Base-by-base conservation (phyloP, 2,888 invertebrate genomes). In the Perdita meconis region DNA sequence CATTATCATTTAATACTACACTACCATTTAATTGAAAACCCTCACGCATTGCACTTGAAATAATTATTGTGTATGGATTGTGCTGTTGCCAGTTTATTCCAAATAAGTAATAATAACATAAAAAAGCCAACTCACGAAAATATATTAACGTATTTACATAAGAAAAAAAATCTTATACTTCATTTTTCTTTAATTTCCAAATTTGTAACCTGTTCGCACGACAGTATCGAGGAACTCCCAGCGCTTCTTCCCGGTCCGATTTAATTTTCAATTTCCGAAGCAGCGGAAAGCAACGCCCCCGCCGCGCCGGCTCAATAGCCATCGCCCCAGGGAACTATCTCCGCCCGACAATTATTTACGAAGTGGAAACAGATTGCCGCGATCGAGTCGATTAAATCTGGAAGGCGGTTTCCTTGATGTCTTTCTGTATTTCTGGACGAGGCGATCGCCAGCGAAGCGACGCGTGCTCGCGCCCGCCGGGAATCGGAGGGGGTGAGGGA, bases 251-350 rank as follows among this genome's bases (percentile, higher is more conserved):
- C 16, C 38, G 40, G n/a, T 24, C 16, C 13, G 34, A 73, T 74
- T 74, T 74, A 74, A 74, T 73, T 74, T 74, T 73, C 73, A 73
- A 75, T 75, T 55, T 75, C 74, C 59, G 38, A 40, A 36, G 30
- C 57, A 72, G 16, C 44, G 24, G 59, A 38, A 44, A 72, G n/a
- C n/a, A n/a, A n/a, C n/a, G n/a, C 36, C 60, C 42, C 42, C 30
- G n/a, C 10, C 44, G 22, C 6, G 36, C 36, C 38, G 26, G 16
- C 26, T 30, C 42, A 42, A 55, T 47, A 24, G 59, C 38, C 47
- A n/a, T 57, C 8, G 8, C 67, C 8, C 38, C 1, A 2, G 51
- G 63, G 68, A 47, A 36, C 59, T 30, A 65, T 75, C 24, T 44
- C 13, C 13, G n/a, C 34, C 57, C 19, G 44, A 36, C 55, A 57